A percentile compares a stretch with the other conserved stretches of the same genome.
Conservation (phyloP, 2,797 vertebrate genomes). For the Lithobates pipiens region DNA sequence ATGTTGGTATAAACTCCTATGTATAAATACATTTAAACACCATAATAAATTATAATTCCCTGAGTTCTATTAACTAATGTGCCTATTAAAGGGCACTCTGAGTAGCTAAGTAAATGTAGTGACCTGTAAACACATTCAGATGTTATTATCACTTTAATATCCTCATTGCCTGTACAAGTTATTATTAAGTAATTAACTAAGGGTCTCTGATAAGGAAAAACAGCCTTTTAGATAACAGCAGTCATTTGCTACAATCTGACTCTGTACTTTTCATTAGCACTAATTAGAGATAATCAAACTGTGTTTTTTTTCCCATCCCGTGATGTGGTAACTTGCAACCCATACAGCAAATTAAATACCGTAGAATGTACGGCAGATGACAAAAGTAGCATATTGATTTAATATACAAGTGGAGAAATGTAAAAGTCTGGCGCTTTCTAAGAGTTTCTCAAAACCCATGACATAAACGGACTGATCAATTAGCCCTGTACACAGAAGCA, state of each 20-base stretch:
- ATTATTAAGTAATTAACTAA: constrained; percentile 39
- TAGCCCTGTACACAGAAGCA: neutral
- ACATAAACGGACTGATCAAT: neutral
- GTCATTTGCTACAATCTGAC: constrained; percentile 33
- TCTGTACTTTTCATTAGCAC: constrained; percentile 36
- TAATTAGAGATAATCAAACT: constrained; percentile 46
- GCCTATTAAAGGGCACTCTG: neutral
- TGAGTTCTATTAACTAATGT: neutral
- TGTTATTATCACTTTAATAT: constrained; percentile 20
- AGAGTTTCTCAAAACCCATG: neutral
- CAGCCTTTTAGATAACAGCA: constrained; percentile 15
- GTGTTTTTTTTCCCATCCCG: constrained; percentile 12
- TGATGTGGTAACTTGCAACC: constrained; percentile 18
- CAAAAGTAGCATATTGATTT: constrained; percentile 11
- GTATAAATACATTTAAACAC: neutral
- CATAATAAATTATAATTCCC: neutral
- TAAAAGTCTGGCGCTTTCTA: neutral
- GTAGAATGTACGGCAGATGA: constrained; percentile 19
- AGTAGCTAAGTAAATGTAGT: neutral
- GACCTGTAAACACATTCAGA: constrained; percentile 15
- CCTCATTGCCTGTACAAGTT: constrained; percentile 22
- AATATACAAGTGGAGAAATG: no score
- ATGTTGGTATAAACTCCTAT: neutral
- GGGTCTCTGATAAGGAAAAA: constrained; percentile 35
- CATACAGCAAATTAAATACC: neutral